These are phyloP conservation scores for Falco cherrug DNA, from an alignment of 2,797 vertebrate genomes.

Conservation along the genomic window DNA sequence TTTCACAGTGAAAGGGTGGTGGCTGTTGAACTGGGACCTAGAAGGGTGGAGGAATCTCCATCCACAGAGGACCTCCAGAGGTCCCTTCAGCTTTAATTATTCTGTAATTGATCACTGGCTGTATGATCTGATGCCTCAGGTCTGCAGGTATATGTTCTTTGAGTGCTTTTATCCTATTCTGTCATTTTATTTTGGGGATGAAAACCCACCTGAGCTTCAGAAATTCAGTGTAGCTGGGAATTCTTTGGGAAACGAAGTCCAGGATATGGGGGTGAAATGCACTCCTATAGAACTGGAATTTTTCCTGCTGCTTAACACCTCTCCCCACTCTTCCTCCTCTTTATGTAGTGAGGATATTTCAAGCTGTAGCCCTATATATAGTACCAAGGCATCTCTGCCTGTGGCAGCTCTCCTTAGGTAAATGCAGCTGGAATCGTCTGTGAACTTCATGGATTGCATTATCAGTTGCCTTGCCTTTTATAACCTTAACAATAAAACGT, in stretches of 20 bases:
- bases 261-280: not conserved
- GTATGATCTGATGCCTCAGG: not conserved
- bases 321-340: not conserved
- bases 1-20: not conserved
- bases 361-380: too few relatives aligned
- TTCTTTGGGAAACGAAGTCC: not conserved
- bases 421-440: rapidly evolving
- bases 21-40: not conserved
- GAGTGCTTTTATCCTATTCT: rapidly evolving
- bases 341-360: too few relatives aligned
- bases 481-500: not conserved
- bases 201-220: not conserved
- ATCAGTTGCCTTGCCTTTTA: too few relatives aligned
- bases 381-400: not conserved
- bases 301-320: not conserved
- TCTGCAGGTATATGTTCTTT: not conserved
- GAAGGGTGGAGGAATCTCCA: not conserved
- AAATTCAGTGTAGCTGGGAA: not conserved
- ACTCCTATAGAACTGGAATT: not conserved
- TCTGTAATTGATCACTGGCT: not conserved
- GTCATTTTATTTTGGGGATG: not conserved
- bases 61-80: rapidly evolving
- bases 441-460: rapidly evolving
- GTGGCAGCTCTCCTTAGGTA: not conserved
- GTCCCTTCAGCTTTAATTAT: not conserved